Percentiles rank a stretch among this genome's conserved stretches.
These are phyloP conservation scores for Porites evermanni DNA, from an alignment of 92 coral and sea anemone species.

Conservation along the genomic window DNA sequence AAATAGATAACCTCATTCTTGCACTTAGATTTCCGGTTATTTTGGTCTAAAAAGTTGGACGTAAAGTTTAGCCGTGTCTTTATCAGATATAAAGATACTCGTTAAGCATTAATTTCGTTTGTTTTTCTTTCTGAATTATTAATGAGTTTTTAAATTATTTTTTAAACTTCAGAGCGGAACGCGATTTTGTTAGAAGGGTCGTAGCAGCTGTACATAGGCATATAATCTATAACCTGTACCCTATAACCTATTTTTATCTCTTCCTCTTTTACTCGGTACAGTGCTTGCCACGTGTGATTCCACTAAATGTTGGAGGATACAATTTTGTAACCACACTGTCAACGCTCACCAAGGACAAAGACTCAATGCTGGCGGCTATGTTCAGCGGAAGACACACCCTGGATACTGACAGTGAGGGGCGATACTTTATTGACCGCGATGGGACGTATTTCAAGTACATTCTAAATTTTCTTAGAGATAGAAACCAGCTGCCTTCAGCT, in stretches of 20 bases:
- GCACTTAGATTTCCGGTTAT: too few species aligned
- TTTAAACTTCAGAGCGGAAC: too few species aligned
- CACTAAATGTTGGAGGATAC: constrained; percentile 92
- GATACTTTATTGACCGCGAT: constrained; percentile 94
- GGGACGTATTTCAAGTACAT: constrained; percentile 84
- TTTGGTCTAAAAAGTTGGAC: too few species aligned
- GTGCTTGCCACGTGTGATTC: constrained; percentile 79
- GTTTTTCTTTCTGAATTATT: too few species aligned
- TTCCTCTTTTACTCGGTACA: constrained; percentile 5
- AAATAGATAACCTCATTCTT: too few species aligned
- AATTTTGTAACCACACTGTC: constrained; percentile 82
- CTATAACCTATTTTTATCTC: not conserved
- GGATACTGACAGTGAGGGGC: constrained; percentile 89
- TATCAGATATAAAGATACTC: too few species aligned
- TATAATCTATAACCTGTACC: too few species aligned
- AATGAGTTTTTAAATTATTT: too few species aligned
- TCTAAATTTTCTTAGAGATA: constrained; percentile 85
- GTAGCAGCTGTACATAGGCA: too few species aligned
- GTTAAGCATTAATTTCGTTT: too few species aligned
- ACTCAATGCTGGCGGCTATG: constrained; percentile 95
- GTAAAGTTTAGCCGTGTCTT: too few species aligned
- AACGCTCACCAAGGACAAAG: constrained; percentile 82
- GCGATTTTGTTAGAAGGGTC: too few species aligned
- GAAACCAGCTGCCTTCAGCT: constrained; percentile 75
- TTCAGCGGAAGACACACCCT: constrained; percentile 89